Conservation (phyloP, 2,888 invertebrate genomes). For the Herminia tarsipennalis region DNA sequence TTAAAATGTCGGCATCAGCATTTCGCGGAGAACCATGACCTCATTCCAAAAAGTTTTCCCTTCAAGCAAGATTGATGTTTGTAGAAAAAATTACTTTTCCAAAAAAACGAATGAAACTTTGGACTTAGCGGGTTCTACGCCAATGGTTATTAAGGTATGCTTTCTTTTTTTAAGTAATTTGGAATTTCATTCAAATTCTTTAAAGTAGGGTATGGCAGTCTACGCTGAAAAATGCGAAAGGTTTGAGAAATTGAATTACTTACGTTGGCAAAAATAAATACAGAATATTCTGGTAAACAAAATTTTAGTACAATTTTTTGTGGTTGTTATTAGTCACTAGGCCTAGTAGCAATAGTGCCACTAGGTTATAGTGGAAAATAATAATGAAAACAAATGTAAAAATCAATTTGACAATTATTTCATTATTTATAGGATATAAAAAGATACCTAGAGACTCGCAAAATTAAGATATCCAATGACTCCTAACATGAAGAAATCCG, state of each 20-base stretch:
- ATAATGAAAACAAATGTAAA: too few relatives aligned
- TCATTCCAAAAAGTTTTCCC: slow-evolving; percentile 69
- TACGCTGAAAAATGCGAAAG: not conserved
- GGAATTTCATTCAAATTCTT: slow-evolving; percentile 17
- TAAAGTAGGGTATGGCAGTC: slow-evolving; percentile 6
- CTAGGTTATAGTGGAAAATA: too few relatives aligned
- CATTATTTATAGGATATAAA: too few relatives aligned
- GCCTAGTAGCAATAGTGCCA: too few relatives aligned
- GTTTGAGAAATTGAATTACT: too few relatives aligned
- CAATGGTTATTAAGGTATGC: slow-evolving; percentile 33
- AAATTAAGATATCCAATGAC: too few relatives aligned
- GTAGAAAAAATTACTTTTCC: slow-evolving; percentile 55
- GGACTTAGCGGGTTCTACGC: slow-evolving; percentile 22
- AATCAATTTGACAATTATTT: too few relatives aligned
- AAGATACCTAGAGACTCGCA: too few relatives aligned
- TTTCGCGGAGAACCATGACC: slow-evolving; percentile 72
- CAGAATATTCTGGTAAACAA: too few relatives aligned
- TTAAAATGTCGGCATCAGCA: slow-evolving; percentile 66
- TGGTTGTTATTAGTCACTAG: too few relatives aligned
- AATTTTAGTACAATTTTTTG: too few relatives aligned
- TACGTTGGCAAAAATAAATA: not conserved
- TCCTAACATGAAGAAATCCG: too few relatives aligned
- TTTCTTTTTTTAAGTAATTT: slow-evolving; percentile 22
- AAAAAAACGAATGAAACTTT: slow-evolving; percentile 45
- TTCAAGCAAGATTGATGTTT: slow-evolving; percentile 77